phyloP scores from a whole-genome alignment of 1,140 invertebrate genomes.

The Drosophila arawakana region DNA sequence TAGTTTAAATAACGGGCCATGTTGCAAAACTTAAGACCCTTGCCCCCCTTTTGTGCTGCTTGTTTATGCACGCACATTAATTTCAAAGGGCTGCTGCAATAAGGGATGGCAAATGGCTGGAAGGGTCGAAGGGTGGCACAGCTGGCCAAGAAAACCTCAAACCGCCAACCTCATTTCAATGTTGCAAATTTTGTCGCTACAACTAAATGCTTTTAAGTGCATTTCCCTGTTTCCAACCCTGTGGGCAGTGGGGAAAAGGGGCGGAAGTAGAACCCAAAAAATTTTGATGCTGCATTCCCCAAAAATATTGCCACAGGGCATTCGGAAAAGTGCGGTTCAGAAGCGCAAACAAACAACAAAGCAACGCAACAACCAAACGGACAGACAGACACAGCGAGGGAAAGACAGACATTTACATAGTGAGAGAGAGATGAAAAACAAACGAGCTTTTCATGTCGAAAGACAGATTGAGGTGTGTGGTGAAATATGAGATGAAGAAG shows the following conservation, averaged over 20 bases:
- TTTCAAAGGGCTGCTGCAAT: slow-evolving; percentile 59
- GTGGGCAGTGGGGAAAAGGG: background rate
- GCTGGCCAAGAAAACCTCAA: slow-evolving; percentile 26
- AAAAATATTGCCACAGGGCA: slow-evolving; percentile 30
- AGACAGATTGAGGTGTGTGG: slow-evolving; percentile 41
- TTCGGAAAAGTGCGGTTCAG: slow-evolving; percentile 16
- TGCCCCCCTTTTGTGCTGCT: slow-evolving; percentile 26
- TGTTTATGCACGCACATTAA: slow-evolving; percentile 81
- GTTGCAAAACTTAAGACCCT: slow-evolving; percentile 59
- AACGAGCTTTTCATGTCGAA: slow-evolving; percentile 26
- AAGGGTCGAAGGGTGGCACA: background rate
- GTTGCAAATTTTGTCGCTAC: slow-evolving; percentile 72
- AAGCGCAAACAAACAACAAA: slow-evolving; percentile 12
- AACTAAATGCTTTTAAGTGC: slow-evolving; percentile 83
- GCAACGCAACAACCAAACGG: no score
- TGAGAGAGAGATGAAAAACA: background rate
- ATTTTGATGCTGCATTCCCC: slow-evolving; percentile 15
- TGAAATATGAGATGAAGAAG: background rate
- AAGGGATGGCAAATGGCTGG: background rate
- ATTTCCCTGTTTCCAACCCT: slow-evolving; percentile 59
- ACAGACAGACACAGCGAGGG: background rate
- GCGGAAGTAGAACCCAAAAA: slow-evolving; percentile 27
- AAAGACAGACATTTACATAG: background rate
- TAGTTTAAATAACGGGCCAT: slow-evolving; percentile 36
- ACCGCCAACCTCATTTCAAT: slow-evolving; percentile 63